These are phyloP conservation scores for Netelia fuscicornis DNA, from an alignment of 2,888 invertebrate genomes.

Conservation along the genomic window DNA sequence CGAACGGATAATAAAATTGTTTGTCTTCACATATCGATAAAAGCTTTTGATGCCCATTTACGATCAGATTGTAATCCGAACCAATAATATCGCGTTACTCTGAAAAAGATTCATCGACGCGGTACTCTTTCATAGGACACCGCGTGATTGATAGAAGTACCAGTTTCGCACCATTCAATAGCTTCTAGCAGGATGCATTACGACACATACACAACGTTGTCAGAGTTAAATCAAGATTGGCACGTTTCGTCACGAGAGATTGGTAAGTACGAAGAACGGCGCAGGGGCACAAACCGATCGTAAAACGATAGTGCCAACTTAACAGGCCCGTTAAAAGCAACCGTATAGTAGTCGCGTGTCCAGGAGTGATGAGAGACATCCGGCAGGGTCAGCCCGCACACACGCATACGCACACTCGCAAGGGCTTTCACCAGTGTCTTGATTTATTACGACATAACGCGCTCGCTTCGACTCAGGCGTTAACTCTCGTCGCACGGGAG, in stretches of 20 bases:
- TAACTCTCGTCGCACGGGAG: slow-evolving; percentile 20
- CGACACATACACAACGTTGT: neutral
- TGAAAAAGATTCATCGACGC: slow-evolving; percentile 15
- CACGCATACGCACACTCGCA: slow-evolving; percentile 20
- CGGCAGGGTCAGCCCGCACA: slow-evolving; percentile 67
- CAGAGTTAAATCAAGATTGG: slow-evolving; percentile 40
- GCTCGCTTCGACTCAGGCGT: slow-evolving; percentile 32
- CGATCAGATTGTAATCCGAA: neutral
- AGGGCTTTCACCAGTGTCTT: neutral
- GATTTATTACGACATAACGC: slow-evolving; percentile 58
- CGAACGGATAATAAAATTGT: neutral
- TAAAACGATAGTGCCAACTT: slow-evolving; percentile 70
- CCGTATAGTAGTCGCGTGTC: slow-evolving; percentile 70
- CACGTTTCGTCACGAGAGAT: slow-evolving; percentile 21
- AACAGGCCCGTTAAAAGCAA: slow-evolving; percentile 74
- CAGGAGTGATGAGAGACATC: slow-evolving; percentile 71
- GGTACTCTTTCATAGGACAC: neutral
- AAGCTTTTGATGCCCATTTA: neutral
- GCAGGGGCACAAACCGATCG: slow-evolving; percentile 57
- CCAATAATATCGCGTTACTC: neutral
- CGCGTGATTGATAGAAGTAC: neutral
- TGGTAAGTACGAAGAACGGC: slow-evolving; percentile 48
- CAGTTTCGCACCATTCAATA: neutral
- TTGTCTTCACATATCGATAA: neutral
- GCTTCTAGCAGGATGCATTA: slow-evolving; percentile 8